These are phyloP conservation scores for Elephas maximus DNA, from an alignment of 2,113 vertebrate species.

Conservation along the genomic window DNA sequence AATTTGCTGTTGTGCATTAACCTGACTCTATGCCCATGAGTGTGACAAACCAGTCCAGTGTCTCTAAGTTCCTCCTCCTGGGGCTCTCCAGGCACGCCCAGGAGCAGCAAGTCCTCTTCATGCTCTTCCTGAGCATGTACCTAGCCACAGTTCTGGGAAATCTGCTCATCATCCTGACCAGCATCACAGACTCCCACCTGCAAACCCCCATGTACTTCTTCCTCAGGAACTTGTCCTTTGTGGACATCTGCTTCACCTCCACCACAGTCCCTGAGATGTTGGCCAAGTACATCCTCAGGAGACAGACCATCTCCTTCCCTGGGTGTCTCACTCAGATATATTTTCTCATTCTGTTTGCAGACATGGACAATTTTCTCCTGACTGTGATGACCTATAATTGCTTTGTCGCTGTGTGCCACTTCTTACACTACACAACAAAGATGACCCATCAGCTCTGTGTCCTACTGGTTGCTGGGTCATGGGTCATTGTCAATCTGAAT, in stretches of 20 bases:
- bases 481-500: too few relatives aligned
- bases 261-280: neutral
- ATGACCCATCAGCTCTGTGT: too few relatives aligned
- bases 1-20: neutral
- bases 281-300: neutral
- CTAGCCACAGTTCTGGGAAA: neutral
- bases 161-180: neutral
- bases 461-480: too few relatives aligned
- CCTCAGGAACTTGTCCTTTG: neutral
- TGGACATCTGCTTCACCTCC: neutral
- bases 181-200: neutral
- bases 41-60: neutral
- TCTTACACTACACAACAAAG: too few relatives aligned
- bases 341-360: constrained; percentile 51
- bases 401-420: too few relatives aligned
- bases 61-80: neutral
- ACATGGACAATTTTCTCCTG: constrained; percentile 84
- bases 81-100: neutral
- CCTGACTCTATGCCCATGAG: neutral
- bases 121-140: neutral
- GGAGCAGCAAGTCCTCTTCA: neutral
- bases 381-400: too few relatives aligned
- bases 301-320: neutral
- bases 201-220: neutral
- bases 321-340: constrained; percentile 81